These are phyloP conservation scores for Cyprinodon brontotheroides DNA, from an alignment of 2,113 vertebrate species.

Conservation along the genomic window DNA sequence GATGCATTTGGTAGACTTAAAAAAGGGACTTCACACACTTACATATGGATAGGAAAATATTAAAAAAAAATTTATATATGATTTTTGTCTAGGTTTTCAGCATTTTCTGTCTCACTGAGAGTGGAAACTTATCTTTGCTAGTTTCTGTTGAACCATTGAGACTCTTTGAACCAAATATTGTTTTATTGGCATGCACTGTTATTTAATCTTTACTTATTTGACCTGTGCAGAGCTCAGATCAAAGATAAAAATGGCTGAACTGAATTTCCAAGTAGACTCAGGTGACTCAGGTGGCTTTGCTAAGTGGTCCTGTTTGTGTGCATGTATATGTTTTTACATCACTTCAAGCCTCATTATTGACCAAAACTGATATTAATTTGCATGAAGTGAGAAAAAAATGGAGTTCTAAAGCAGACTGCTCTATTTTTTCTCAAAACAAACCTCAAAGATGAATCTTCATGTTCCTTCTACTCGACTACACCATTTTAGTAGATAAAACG, in stretches of 20 bases:
- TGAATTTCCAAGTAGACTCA: constrained; percentile 3
- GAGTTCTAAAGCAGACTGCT: constrained; percentile 28
- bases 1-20: background rate
- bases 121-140: background rate
- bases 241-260: background rate
- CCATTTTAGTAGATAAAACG: background rate
- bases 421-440: constrained; percentile 41
- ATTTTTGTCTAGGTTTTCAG: constrained; percentile 8
- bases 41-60: no score
- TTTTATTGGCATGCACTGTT: background rate
- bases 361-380: constrained; percentile 24
- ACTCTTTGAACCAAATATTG: background rate
- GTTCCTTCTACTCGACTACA: background rate
- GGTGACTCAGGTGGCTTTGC: constrained; percentile 28
- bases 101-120: background rate
- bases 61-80: background rate
- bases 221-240: constrained; percentile 1
- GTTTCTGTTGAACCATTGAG: background rate
- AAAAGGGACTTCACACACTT: no score
- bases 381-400: constrained; percentile 32
- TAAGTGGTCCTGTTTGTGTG: constrained; percentile 23
- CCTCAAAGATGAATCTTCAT: background rate
- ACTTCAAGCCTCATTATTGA: constrained; percentile 60
- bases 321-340: constrained; percentile 53
- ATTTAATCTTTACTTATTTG: background rate